phyloP scores from a whole-genome alignment of 1,140 invertebrate genomes.

The Bicyclus anynana region DNA sequence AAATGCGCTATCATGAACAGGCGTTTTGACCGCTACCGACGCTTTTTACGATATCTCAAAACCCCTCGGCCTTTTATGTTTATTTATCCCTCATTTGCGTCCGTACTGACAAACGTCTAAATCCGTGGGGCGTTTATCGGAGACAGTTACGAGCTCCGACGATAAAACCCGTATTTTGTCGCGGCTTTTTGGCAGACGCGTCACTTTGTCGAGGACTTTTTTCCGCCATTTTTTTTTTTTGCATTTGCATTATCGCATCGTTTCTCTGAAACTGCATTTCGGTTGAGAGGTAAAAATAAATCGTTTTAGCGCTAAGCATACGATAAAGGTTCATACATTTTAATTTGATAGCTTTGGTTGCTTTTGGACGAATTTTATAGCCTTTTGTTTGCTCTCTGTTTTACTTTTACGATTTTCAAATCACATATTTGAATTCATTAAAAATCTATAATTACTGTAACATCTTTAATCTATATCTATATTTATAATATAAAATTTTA shows the following conservation, averaged over 20 bases:
- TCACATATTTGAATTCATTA: too few species aligned
- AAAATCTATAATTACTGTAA: too few species aligned
- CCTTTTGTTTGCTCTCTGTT: background rate
- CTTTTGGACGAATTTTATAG: background rate
- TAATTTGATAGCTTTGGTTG: constrained; percentile 12
- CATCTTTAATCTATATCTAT: too few species aligned
- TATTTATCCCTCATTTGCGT: constrained; percentile 45
- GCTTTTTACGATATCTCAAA: constrained; percentile 42
- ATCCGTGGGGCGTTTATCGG: constrained; percentile 43
- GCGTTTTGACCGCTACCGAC: constrained; percentile 41
- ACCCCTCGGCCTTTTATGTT: constrained; percentile 19
- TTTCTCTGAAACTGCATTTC: constrained; percentile 22
- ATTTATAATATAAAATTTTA: too few species aligned
- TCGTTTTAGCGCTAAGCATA: constrained; percentile 19
- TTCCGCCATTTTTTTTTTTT: constrained; percentile 16
- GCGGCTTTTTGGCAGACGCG: constrained; percentile 40
- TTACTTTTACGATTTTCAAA: background rate
- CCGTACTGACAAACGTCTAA: constrained; percentile 44
- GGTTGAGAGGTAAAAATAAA: constrained; percentile 11
- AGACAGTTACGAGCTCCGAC: constrained; percentile 42
- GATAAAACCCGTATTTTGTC: constrained; percentile 46
- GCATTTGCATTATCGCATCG: constrained; percentile 27
- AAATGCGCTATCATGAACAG: constrained; percentile 33
- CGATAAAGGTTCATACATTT: constrained; percentile 18
- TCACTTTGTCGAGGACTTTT: constrained; percentile 37